phyloP scores from a whole-genome alignment of 2,113 vertebrate genomes.

The Egretta garzetta region DNA sequence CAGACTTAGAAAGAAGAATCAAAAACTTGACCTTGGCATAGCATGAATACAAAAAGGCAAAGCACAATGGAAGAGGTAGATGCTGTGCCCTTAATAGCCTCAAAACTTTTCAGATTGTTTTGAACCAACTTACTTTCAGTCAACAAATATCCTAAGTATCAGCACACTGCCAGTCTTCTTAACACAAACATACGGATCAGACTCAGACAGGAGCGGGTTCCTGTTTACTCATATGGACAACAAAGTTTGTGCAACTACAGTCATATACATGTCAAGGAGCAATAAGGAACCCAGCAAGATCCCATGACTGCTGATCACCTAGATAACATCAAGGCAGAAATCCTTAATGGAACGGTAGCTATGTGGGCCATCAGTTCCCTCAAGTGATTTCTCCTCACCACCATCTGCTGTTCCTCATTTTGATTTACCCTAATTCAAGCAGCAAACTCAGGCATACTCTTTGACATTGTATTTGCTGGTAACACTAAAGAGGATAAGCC shows the following conservation, averaged over 20 bases:
- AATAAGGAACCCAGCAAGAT: background rate
- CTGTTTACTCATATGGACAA: background rate
- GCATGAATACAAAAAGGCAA: background rate
- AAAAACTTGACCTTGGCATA: background rate
- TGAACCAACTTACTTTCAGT: background rate
- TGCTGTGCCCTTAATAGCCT: background rate
- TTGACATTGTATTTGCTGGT: background rate
- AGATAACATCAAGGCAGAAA: slow-evolving; percentile 2
- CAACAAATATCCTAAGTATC: background rate
- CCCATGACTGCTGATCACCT: background rate
- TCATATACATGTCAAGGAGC: background rate
- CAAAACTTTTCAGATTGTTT: background rate
- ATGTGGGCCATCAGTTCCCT: background rate
- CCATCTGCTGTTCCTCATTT: background rate
- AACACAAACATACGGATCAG: background rate
- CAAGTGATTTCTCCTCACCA: background rate
- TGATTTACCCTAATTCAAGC: background rate
- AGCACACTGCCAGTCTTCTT: background rate
- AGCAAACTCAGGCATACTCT: background rate
- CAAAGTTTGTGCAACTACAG: slow-evolving; percentile 7
- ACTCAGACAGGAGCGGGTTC: background rate
- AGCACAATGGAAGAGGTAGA: background rate
- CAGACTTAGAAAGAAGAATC: background rate
- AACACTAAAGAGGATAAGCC: background rate
- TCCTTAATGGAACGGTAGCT: background rate